phyloP scores from a whole-genome alignment of 2,888 invertebrate species.

The Lepetodrilus schrolli region DNA sequence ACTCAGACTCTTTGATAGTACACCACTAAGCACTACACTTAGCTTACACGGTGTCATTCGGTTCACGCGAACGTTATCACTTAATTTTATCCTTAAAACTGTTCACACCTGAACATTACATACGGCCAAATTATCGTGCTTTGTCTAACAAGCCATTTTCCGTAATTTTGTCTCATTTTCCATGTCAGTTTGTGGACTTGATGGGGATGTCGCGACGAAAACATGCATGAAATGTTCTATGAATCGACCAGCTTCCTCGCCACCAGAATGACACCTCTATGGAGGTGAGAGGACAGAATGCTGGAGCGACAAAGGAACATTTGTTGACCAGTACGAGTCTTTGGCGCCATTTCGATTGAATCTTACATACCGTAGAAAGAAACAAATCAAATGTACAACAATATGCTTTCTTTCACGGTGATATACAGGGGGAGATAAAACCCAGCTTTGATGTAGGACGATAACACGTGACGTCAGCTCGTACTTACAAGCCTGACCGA shows the following conservation, averaged over 20 bases:
- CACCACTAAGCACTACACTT: too few relatives aligned
- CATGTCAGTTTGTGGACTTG: neutral
- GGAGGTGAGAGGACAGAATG: neutral
- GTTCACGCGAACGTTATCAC: neutral
- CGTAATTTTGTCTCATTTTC: conserved; percentile 13
- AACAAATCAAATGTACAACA: conserved; percentile 15
- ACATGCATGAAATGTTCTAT: neutral
- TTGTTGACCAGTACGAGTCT: neutral
- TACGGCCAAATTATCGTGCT: neutral
- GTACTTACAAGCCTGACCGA: neutral
- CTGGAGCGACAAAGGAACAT: neutral
- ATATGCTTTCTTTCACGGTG: neutral
- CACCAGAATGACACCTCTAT: neutral
- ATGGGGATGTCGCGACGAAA: neutral
- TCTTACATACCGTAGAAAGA: conserved; percentile 10
- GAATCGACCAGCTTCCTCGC: conserved; percentile 1
- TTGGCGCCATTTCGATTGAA: conserved; percentile 1
- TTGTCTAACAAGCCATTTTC: neutral
- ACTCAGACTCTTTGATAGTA: neutral
- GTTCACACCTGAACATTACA: neutral
- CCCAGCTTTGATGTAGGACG: neutral
- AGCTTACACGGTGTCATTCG: too few relatives aligned
- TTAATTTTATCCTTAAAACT: neutral
- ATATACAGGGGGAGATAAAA: neutral
- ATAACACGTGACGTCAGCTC: neutral